These are phyloP conservation scores for Megastigmus dorsalis DNA, from an alignment of 2,888 invertebrate genomes.

Conservation along the genomic window DNA sequence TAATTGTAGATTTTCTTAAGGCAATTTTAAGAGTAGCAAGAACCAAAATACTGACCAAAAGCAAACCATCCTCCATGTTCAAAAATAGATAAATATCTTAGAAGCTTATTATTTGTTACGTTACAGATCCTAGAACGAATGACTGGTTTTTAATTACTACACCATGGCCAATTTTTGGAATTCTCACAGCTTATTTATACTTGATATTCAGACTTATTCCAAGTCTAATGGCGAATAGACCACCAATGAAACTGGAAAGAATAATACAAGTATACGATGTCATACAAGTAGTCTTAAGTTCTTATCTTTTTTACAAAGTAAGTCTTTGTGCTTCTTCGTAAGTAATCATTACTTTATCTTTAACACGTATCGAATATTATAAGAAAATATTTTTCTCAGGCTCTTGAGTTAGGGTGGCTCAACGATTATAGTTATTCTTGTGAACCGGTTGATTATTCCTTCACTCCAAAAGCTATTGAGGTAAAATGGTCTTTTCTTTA, in stretches of 20 bases:
- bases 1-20: too few relatives aligned
- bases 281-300: slow-evolving; percentile 79
- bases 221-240: slow-evolving; percentile 80
- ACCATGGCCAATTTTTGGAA: slow-evolving; percentile 78
- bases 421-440: slow-evolving; percentile 81
- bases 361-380: slow-evolving; percentile 1
- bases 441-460: slow-evolving; percentile 82
- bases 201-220: slow-evolving; percentile 85
- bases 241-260: slow-evolving; percentile 80
- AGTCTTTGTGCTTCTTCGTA: slow-evolving; percentile 58
- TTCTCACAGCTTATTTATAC: slow-evolving; percentile 80
- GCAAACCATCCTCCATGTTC: too few relatives aligned
- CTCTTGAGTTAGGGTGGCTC: slow-evolving; percentile 62
- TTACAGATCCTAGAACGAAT: slow-evolving; percentile 81
- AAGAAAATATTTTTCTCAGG: slow-evolving; percentile 59
- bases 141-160: slow-evolving; percentile 81
- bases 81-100: too few relatives aligned
- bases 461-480: slow-evolving; percentile 78
- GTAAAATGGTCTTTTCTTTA: too few relatives aligned
- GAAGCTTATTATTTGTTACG: too few relatives aligned
- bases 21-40: too few relatives aligned
- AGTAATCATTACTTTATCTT: background rate
- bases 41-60: too few relatives aligned
- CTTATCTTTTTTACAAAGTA: slow-evolving; percentile 77
- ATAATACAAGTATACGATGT: slow-evolving; percentile 82